A percentile compares a stretch with the other conserved stretches of the same genome.
phyloP scores from a whole-genome alignment of 2,888 invertebrate species.

The Urechis unicinctus region DNA sequence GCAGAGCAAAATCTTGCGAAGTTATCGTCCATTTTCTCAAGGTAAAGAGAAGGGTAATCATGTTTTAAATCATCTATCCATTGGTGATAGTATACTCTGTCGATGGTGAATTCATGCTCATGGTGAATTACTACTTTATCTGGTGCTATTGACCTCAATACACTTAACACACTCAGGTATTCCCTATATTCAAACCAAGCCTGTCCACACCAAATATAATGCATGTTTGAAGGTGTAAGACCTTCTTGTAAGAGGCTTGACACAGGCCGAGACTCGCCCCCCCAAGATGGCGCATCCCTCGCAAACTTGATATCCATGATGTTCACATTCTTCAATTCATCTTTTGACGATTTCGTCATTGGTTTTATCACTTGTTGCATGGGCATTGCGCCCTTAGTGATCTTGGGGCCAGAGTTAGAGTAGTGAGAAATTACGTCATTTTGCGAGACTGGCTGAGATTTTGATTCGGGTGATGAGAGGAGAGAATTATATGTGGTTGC shows the following conservation, averaged over 20 bases:
- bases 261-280: too few species aligned
- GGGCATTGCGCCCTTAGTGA: too few species aligned
- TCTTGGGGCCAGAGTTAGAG: too few species aligned
- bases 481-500: too few species aligned
- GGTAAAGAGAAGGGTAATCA: constrained; percentile 25
- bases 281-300: too few species aligned
- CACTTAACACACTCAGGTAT: constrained; percentile 32
- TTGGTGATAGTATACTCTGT: constrained; percentile 23
- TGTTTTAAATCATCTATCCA: constrained; percentile 32
- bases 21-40: constrained; percentile 17
- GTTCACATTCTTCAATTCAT: too few species aligned
- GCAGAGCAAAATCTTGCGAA: constrained; percentile 7
- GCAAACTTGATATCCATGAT: too few species aligned
- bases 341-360: too few species aligned
- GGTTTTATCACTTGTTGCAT: too few species aligned
- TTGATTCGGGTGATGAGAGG: too few species aligned
- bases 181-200: constrained; percentile 33
- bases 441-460: too few species aligned
- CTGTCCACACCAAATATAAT: constrained; percentile 36
- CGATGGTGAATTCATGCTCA: constrained; percentile 19
- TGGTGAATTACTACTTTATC: constrained; percentile 33
- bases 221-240: constrained; percentile 22
- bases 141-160: constrained; percentile 24
- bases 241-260: constrained; percentile 4
- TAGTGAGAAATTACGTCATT: too few species aligned